Evolutionary conservation across 1,140 invertebrate genomes (phyloP).

Genomic region (Drosophila melanogaster): DNA sequence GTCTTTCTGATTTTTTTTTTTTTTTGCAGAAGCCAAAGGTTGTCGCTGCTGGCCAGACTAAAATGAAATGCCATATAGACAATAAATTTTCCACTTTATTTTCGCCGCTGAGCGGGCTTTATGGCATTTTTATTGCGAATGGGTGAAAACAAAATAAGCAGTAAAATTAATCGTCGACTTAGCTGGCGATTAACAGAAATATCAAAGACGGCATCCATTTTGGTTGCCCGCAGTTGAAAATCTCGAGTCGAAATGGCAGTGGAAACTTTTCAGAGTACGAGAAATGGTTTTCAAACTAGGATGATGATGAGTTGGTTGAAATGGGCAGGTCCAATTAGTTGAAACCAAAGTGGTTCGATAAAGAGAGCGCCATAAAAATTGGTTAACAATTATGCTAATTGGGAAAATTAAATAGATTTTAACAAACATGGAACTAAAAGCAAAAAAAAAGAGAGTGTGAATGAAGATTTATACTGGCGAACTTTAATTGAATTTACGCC

Average conservation of each 20-base stretch:
- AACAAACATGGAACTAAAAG: too few relatives aligned
- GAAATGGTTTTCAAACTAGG: constrained; percentile 4
- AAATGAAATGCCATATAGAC: constrained; percentile 51
- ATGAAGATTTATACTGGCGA: neutral
- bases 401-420: too few relatives aligned
- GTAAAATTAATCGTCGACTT: constrained; percentile 79
- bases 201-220: constrained; percentile 67
- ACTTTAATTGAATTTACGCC: constrained; percentile 8
- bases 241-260: constrained; percentile 9
- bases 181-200: constrained; percentile 54
- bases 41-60: constrained; percentile 30
- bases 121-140: constrained; percentile 65
- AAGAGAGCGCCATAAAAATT: neutral
- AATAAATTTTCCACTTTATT: constrained; percentile 82
- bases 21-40: constrained; percentile 67
- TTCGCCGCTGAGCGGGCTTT: constrained; percentile 52
- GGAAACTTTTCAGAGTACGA: constrained; percentile 24
- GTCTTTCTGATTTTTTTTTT: neutral
- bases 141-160: constrained; percentile 79
- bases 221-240: constrained; percentile 22
- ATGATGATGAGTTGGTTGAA: constrained; percentile 13
- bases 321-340: neutral
- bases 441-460: neutral
- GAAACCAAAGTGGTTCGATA: neutral
- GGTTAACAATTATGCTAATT: too few relatives aligned